phyloP scores from a whole-genome alignment of 2,113 vertebrate genomes.

The Antennarius striatus region DNA sequence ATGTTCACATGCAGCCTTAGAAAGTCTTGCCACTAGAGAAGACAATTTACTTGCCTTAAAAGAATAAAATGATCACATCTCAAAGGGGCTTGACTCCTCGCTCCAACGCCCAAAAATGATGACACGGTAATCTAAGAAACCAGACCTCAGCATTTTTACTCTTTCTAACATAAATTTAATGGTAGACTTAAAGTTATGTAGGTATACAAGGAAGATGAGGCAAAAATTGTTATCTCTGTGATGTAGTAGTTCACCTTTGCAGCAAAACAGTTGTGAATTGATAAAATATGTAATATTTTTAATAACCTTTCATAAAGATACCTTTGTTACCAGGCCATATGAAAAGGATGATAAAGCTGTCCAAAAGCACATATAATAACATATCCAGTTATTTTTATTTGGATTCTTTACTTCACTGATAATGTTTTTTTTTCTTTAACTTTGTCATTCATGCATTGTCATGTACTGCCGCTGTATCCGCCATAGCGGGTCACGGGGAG shows the following conservation, averaged over 20 bases:
- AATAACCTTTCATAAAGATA: no score
- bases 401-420: no score
- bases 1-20: conserved; percentile 8
- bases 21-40: conserved; percentile 32
- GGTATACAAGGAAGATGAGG: conserved; percentile 24
- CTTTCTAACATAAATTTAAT: conserved; percentile 51
- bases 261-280: background rate
- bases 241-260: conserved; percentile 1
- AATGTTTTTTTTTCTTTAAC: no score
- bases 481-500: no score
- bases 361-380: no score
- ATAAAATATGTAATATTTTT: no score
- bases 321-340: no score
- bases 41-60: conserved; percentile 60
- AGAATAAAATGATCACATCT: conserved; percentile 61
- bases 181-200: conserved; percentile 29
- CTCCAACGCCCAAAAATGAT: conserved; percentile 63
- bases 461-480: no score
- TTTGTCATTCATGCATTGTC: no score
- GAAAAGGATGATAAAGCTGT: no score
- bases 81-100: conserved; percentile 66
- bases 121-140: conserved; percentile 60
- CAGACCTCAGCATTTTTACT: conserved; percentile 56
- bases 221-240: background rate
- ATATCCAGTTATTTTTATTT: no score